Base-by-base conservation (phyloP, 1,140 invertebrate species). In the Cydia amplana region DNA sequence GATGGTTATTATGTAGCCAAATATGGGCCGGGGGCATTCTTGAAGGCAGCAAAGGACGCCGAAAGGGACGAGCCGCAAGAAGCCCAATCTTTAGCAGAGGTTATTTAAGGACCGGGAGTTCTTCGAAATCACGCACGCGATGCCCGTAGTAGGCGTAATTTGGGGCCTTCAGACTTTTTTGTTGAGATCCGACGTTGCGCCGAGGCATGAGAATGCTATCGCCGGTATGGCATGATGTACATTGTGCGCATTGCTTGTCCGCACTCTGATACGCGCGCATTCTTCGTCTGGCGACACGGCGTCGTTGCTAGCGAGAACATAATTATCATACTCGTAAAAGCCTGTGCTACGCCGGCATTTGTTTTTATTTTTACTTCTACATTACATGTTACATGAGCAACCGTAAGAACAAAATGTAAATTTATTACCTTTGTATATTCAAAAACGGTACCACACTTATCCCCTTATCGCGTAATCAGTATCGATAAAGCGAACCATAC, bases 121-220 rank as follows among this genome's bases (percentile, higher is more conserved):
- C 89, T 84, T 74, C 80, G 90, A 91, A 91, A 85, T 78, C 86
- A 91, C 88, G 83, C 88, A 87, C 85, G 82, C 83, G 78, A 86
- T 82, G 76, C 75, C 74, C 80, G 84, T 83, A 85, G 84, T 84
- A 82, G 83, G 76, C 77, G 82, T 82, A 84, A 85, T 88, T 86
- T 77, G 76, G 82, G 82, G 78, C 77, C 78, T 81, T 85, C 80
- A 78, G 77, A 82, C 82, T 84, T 87, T 85, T 46, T 80, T 65
- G 43, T 36, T 36, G 14, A 60, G 23, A 25, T 67, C 64, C 65
- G 28, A 32, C 25, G 23, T 67, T 28, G 64, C 49, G 49, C 28
- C n/a, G 65, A 10, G 65, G 32, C 65, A 70, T n/a, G 65, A 18
- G 32, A 70, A 70, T 36, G 28, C 32, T 70, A 36, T 40, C 65